These are phyloP conservation scores for Tribolium freemani DNA, from an alignment of 2,888 invertebrate species.

Conservation along the genomic window DNA sequence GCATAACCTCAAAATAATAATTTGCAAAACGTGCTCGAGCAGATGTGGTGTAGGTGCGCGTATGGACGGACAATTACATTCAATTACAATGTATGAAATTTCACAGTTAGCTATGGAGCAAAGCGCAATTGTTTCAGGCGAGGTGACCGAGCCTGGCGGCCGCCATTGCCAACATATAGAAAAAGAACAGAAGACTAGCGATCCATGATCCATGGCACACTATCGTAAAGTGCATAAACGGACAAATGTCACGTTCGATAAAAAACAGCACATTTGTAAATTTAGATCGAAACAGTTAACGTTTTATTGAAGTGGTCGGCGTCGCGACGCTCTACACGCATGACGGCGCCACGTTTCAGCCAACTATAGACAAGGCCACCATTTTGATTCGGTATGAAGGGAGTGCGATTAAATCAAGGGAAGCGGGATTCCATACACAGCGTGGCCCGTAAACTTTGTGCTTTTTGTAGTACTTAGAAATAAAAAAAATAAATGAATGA, in stretches of 20 bases:
- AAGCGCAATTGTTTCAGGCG: slow-evolving; percentile 40
- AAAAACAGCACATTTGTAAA: slow-evolving; percentile 27
- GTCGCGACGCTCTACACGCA: background rate
- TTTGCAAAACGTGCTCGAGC: slow-evolving; percentile 53
- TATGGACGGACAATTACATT: slow-evolving; percentile 53
- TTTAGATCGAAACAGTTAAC: slow-evolving; percentile 15
- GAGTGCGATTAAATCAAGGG: background rate
- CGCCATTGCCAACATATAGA: slow-evolving; percentile 27
- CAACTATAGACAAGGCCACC: background rate
- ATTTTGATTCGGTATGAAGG: background rate
- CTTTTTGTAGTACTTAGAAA: too few species aligned
- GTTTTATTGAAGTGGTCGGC: slow-evolving; percentile 11
- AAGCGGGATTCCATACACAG: too few species aligned
- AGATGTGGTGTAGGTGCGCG: slow-evolving; percentile 48
- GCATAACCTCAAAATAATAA: slow-evolving; percentile 44
- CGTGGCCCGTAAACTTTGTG: too few species aligned
- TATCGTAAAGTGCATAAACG: slow-evolving; percentile 38
- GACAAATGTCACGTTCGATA: slow-evolving; percentile 40
- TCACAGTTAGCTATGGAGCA: slow-evolving; percentile 56
- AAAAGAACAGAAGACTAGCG: slow-evolving; percentile 35
- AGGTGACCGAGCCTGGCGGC: slow-evolving; percentile 23
- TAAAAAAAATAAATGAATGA: too few species aligned
- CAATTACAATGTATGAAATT: slow-evolving; percentile 60
- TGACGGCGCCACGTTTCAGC: background rate
- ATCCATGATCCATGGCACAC: slow-evolving; percentile 39